phyloP scores from a whole-genome alignment of 2,797 vertebrate species.

The Luscinia megarhynchos region DNA sequence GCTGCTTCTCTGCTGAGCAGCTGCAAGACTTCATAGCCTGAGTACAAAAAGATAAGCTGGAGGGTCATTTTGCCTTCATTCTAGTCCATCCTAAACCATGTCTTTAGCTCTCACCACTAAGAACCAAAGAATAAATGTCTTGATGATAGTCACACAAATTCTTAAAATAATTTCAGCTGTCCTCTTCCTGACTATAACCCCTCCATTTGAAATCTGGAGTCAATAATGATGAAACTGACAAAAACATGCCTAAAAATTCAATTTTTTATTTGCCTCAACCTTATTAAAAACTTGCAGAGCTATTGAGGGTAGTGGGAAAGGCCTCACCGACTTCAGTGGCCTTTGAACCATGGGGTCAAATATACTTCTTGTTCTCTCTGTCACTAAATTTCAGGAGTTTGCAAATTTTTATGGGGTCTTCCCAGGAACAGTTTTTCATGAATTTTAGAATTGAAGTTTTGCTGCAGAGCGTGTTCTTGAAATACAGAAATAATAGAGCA shows the following conservation, averaged over 20 bases:
- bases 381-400: background rate
- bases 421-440: background rate
- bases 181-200: background rate
- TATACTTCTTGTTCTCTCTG: background rate
- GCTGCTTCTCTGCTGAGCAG: conserved; percentile 53
- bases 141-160: no score
- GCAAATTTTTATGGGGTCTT: background rate
- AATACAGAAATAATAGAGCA: background rate
- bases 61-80: background rate
- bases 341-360: background rate
- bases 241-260: background rate
- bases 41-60: background rate
- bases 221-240: background rate
- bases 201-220: background rate
- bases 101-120: background rate
- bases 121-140: background rate
- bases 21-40: accelerated
- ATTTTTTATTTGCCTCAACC: background rate
- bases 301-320: background rate
- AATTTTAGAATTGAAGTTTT: background rate
- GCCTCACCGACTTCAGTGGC: background rate
- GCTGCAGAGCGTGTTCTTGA: background rate
- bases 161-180: background rate
- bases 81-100: background rate
- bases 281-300: background rate